Base-by-base conservation (phyloP, 2,888 invertebrate genomes). In the Therioaphis trifolii region DNA sequence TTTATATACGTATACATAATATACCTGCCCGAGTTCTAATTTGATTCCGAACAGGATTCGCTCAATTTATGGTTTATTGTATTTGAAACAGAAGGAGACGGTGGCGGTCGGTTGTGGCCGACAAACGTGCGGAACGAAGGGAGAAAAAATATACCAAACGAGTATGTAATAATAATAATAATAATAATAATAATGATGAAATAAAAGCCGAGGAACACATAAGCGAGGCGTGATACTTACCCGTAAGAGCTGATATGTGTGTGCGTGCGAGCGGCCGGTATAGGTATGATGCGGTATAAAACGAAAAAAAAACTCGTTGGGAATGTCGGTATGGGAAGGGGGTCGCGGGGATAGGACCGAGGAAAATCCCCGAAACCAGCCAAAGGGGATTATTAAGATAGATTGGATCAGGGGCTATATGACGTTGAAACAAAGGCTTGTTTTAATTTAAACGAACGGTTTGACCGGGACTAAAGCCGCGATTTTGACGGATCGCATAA, bases 401-500 rank as follows among this genome's bases (percentile, higher is more conserved):
- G 82, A 82, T 82, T 82, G 82, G 82, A 82, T 82, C 82, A 52
- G 49, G 74, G 72, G 40, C 82, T 29, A 29, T 82, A 27, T 82
- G 82, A 82, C 82, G 82, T 82, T 74, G 49, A 82, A 82, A 82
- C 82, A 82, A 82, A 74, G 82, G 82, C 71, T 82, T 52, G 82
- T 82, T 82, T 82, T 82, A 82, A 82, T 82, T 74, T 82, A 82
- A 82, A 82, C 52, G 82, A 82, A 74, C 74, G 72, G 82, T 82
- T 82, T 82, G 82, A 82, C 82, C 82, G 82, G 82, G 74, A 74
- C 82, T 74, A 74, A 82, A 82, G 82, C 82, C 82, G 61, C 82
- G 82, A 74, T 82, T 82, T 74, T 82, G 82, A 82, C 82, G 82
- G 82, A 82, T 82, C 82, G 82, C 82, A 74, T 74, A 82, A 82